Evolutionary conservation across 2,888 invertebrate species (phyloP).

Genomic region (Scaptomyza cyrtandrae): DNA sequence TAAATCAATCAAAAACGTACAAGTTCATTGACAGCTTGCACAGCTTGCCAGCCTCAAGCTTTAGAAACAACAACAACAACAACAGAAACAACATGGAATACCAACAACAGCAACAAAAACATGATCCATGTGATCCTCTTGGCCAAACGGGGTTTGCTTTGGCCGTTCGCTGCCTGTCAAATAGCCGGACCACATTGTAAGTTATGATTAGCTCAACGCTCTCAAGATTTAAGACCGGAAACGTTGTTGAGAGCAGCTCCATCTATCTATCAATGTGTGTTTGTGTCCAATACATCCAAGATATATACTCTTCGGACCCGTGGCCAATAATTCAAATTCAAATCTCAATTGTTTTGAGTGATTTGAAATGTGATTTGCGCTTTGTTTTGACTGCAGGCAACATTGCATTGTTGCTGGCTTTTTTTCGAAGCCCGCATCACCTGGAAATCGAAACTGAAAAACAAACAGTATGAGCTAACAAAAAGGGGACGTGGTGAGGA

Average conservation of each 20-base stretch:
- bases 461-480: not conserved
- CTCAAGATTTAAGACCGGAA: constrained; percentile 80
- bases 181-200: constrained; percentile 81
- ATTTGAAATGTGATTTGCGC: constrained; percentile 75
- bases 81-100: constrained; percentile 5
- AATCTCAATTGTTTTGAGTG: constrained; percentile 78
- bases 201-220: constrained; percentile 81
- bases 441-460: constrained; percentile 47
- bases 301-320: constrained; percentile 21
- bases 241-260: constrained; percentile 44
- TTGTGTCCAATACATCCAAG: constrained; percentile 4
- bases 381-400: constrained; percentile 69
- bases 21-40: constrained; percentile 83
- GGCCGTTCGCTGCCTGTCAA: constrained; percentile 75
- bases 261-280: constrained; percentile 1
- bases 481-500: not conserved
- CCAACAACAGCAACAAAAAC: constrained; percentile 21
- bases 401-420: constrained; percentile 65
- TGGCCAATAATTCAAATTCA: constrained; percentile 76
- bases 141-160: constrained; percentile 45
- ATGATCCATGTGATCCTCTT: constrained; percentile 71
- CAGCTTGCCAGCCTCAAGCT: constrained; percentile 76
- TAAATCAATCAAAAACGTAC: constrained; percentile 83
- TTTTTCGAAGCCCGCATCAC: constrained; percentile 53
- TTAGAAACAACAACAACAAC: constrained; percentile 11